phyloP scores from a whole-genome alignment of 1,140 invertebrate genomes.

The Heliothis virescens region DNA sequence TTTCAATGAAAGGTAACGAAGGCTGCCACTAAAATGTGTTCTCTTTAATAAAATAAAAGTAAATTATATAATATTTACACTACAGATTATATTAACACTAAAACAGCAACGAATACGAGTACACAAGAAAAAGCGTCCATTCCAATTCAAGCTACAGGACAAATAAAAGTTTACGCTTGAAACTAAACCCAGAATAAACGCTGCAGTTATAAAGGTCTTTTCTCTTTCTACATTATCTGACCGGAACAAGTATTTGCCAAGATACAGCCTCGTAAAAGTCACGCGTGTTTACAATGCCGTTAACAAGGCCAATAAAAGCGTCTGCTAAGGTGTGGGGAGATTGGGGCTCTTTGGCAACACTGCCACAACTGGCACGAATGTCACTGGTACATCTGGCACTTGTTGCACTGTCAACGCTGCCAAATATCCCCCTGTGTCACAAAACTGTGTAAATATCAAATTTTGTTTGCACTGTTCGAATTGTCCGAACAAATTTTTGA shows the following conservation, averaged over 20 bases:
- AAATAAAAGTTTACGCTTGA: background rate
- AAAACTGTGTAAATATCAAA: slow-evolving; percentile 24
- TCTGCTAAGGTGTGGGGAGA: slow-evolving; percentile 50
- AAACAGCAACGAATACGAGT: background rate
- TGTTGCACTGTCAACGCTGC: slow-evolving; percentile 54
- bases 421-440: slow-evolving; percentile 37
- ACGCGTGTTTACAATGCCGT: slow-evolving; percentile 67
- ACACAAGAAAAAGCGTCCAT: background rate
- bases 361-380: slow-evolving; percentile 52
- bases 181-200: background rate
- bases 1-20: too few species aligned
- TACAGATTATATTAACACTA: background rate
- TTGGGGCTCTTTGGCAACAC: slow-evolving; percentile 36
- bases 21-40: too few species aligned
- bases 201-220: slow-evolving; percentile 5
- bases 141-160: background rate
- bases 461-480: background rate
- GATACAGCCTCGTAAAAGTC: slow-evolving; percentile 68
- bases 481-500: background rate
- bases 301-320: slow-evolving; percentile 69
- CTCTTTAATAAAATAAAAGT: too few species aligned
- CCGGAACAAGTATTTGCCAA: slow-evolving; percentile 64
- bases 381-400: slow-evolving; percentile 51
- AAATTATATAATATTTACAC: too few species aligned
- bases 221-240: slow-evolving; percentile 57